Conservation (phyloP, 1,140 invertebrate genomes). For the Psix sp. region DNA sequence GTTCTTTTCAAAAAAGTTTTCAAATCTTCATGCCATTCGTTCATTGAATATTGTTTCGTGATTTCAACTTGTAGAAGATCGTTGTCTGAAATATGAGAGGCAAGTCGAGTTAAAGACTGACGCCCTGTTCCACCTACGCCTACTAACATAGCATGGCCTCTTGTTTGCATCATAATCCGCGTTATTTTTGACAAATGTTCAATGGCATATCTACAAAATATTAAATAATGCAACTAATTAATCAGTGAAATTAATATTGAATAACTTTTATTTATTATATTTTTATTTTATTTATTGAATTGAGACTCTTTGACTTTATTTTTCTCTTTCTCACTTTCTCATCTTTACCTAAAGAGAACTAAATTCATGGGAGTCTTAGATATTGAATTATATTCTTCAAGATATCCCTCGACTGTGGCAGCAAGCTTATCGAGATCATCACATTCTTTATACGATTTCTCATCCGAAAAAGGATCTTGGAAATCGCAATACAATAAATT, state of each 20-base stretch:
- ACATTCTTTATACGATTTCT: conserved; percentile 91
- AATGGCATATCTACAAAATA: conserved; percentile 87
- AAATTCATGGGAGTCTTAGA: conserved; percentile 98
- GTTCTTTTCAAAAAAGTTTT: conserved; percentile 88
- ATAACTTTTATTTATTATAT: conserved; percentile 6
- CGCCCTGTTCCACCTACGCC: conserved; percentile 95
- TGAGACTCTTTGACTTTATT: too few species aligned
- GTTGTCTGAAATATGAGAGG: conserved; percentile 95
- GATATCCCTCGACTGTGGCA: conserved; percentile 88
- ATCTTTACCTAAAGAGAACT: conserved; percentile 88
- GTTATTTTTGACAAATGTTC: conserved; percentile 95
- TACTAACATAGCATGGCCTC: conserved; percentile 89
- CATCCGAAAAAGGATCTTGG: conserved; percentile 92
- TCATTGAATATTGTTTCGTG: conserved; percentile 87
- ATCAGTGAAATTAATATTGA: not conserved
- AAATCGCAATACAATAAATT: conserved; percentile 97
- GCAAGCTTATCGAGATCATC: conserved; percentile 88
- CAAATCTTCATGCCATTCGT: conserved; percentile 94
- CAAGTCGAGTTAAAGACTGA: conserved; percentile 91
- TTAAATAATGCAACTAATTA: not conserved
- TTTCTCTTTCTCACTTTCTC: not conserved
- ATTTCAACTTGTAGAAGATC: conserved; percentile 96
- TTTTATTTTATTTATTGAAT: too few species aligned
- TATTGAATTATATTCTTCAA: conserved; percentile 96
- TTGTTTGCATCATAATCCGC: conserved; percentile 92